Evolutionary conservation across 1,140 invertebrate genomes (phyloP), one percentile per base, ranked within the genome.

Genomic region (Brachionus manjavacas): DNA sequence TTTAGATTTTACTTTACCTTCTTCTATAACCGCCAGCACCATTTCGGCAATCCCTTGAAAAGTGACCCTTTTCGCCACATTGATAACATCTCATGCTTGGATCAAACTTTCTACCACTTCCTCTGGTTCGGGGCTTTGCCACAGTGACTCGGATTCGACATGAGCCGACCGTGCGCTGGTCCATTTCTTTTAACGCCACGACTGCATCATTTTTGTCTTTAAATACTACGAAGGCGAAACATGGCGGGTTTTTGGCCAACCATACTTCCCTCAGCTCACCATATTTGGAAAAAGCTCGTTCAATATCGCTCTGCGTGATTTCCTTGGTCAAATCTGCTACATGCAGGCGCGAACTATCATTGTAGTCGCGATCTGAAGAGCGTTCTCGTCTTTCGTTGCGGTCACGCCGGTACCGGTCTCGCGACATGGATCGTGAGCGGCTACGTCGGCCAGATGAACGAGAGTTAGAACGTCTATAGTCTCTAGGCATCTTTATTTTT

Each of bases 171-270:
- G 55, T 52, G 4, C 55, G 11, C 4, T n/a, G 88, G 86, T 90
- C 87, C 88, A 89, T 89, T 64, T 87, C 87, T 79, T 85, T 85
- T 11, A 89, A 86, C 20, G 89, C 87, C 60, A 85, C 86, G 39
- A 87, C 86, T 7, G 89, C 89, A 86, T 89, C 88, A 70, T 87
- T 87, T 76, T 85, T 86, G 72, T 88, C 86, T 83, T 87, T 87
- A 85, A 86, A 90, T 2, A 89, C 88, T 35, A 90, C 84, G 86
- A 90, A 89, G 8, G 88, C 88, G 87, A 90, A 90, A 79, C 89
- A 89, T 35, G 89, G 89, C n/a, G 88, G 88, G 70, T 87, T 88
- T 81, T 86, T 86, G 0, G 89, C 89, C 39, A 89, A 85, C 89
- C 89, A 90, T 4, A 89, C 86, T 85, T 90, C 89, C 39, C 86